Evolutionary conservation across 2,888 invertebrate species (phyloP), one percentile per base, ranked within the genome.

Genomic region (Erebia aethiops): DNA sequence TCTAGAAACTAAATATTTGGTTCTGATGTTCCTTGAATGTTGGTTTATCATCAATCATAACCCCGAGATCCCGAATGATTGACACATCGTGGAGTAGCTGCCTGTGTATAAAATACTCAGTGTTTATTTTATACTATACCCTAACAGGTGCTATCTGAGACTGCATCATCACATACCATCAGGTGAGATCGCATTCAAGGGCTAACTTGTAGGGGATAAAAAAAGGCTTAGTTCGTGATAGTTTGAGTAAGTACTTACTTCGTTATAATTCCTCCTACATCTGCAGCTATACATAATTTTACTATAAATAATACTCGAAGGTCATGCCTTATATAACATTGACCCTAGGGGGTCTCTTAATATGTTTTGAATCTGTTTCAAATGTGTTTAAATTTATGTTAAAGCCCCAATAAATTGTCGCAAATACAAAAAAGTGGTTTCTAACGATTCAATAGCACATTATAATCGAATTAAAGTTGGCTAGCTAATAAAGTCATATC

Each of bases 391-490:
- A 58, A 65, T 70, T 51, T 70, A 63, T 61, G 58, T 64, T 64
- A 57, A 61, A 69, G 21, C 13, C 11, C 18, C 52, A 60, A 66
- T 66, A 61, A 54, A 65, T 58, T 58, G 58, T 54, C 43, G 64
- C 49, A 66, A 68, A 70, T 62, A 69, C 21, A 66, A 70, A 70
- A 68, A 68, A 62, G 57, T 62, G 66, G 68, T 58, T 35, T 51
- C 57, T 57, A 61, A 57, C 57, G 16, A 68, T 70, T 70, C 64
- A 58, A 70, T 71, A 58, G 52, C 72, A 72, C 72, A 72, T 74
- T 74, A 74, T 72, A 72, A 72, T 74, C 72, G 58, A 72, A 72
- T 74, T 72, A 70, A 69, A 63, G 65, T 69, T 57, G 70, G 70
- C 74, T 51, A 49, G 10, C 51, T 69, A 66, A 72, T 74, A 74